phyloP scores from a whole-genome alignment of 2,113 vertebrate species.

The Cairina moschata region DNA sequence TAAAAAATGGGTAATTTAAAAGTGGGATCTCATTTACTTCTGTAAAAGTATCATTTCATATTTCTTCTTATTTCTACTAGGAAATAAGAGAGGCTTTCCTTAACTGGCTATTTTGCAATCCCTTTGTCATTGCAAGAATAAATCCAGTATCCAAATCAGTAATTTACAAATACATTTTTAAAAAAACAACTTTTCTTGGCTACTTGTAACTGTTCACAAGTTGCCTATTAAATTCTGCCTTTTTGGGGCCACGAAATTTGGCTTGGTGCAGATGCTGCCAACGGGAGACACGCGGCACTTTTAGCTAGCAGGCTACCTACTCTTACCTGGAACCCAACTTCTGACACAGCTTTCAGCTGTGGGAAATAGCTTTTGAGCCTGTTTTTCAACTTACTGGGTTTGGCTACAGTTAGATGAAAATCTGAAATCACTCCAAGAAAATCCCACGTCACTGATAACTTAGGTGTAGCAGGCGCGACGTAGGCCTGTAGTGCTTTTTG shows the following conservation, averaged over 20 bases:
- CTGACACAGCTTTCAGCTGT: not conserved
- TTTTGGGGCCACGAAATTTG: accelerated
- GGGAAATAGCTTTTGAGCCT: not conserved
- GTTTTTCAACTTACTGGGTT: not conserved
- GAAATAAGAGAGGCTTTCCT: not conserved
- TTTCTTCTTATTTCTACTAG: not conserved
- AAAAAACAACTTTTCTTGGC: not conserved
- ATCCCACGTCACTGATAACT: not conserved
- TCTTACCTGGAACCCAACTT: not conserved
- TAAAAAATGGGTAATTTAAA: conserved; percentile 11
- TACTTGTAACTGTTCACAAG: not conserved
- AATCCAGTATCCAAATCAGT: not conserved
- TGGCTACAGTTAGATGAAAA: not conserved
- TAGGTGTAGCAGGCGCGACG: not conserved
- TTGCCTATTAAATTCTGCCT: not conserved
- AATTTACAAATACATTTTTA: not conserved
- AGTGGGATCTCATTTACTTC: not conserved
- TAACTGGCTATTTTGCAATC: not conserved
- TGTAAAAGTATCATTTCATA: too few species aligned
- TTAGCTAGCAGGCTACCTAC: not conserved
- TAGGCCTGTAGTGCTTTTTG: not conserved
- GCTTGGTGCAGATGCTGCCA: not conserved
- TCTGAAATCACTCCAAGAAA: not conserved
- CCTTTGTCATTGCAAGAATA: not conserved
- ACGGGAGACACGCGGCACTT: not conserved